These are phyloP conservation scores for Oscheius sp. DNA, from an alignment of 2,888 invertebrate species.

Conservation along the genomic window DNA sequence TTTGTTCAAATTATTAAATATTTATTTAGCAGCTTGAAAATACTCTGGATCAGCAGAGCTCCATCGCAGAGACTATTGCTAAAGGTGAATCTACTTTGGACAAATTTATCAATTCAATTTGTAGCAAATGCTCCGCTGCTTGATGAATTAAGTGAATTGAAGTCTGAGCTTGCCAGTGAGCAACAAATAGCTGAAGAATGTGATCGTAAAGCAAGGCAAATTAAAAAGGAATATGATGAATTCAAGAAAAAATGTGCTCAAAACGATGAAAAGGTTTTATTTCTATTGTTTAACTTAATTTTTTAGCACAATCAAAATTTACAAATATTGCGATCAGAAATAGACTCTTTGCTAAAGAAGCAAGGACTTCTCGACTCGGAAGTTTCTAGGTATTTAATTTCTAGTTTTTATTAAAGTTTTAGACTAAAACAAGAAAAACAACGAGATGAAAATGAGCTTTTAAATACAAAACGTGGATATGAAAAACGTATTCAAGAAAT, in stretches of 20 bases:
- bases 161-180: conserved; percentile 27
- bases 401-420: not conserved
- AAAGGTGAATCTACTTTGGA: not conserved
- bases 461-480: not conserved
- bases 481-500: conserved; percentile 1
- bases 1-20: not conserved
- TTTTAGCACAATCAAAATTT: conserved; percentile 3
- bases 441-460: not conserved
- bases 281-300: not conserved
- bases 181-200: conserved; percentile 24
- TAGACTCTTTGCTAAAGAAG: conserved; percentile 6
- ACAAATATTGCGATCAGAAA: conserved; percentile 1
- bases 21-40: conserved; percentile 10
- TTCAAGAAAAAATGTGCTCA: not conserved
- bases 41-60: conserved; percentile 2
- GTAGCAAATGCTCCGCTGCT: conserved; percentile 36
- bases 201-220: conserved; percentile 18
- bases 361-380: not conserved
- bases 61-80: conserved; percentile 24
- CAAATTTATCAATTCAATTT: not conserved
- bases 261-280: conserved; percentile 25
- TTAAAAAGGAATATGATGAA: conserved; percentile 18
- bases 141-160: conserved; percentile 36
- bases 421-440: not conserved
- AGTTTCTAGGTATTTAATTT: not conserved